A percentile compares a stretch with the other conserved stretches of the same genome.
These are phyloP conservation scores for Patella caerulea DNA, from an alignment of 2,888 invertebrate genomes.

Conservation along the genomic window DNA sequence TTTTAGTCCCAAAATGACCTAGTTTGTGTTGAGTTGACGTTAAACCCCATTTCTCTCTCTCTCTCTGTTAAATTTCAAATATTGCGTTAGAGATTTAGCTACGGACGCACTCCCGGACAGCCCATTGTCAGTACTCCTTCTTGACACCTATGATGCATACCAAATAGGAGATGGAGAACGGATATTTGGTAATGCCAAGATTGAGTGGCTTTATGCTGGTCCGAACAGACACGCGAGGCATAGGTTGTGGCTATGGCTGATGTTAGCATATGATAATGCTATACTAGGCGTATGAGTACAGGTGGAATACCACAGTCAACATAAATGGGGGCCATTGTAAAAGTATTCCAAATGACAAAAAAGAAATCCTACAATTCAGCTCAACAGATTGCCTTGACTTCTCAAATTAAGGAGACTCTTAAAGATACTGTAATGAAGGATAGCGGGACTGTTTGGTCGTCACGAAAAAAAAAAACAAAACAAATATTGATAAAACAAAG, in stretches of 20 bases:
- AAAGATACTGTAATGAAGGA: slow-evolving; percentile 2
- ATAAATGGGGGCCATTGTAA: slow-evolving; percentile 21
- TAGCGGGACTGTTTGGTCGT: neutral
- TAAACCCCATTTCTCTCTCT: no score
- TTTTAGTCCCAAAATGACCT: no score
- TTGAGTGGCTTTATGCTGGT: slow-evolving; percentile 12
- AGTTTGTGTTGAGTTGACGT: no score
- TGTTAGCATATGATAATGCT: no score
- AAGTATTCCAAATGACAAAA: slow-evolving; percentile 41
- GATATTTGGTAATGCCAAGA: neutral
- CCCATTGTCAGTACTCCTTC: no score
- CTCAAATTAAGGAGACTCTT: slow-evolving; percentile 20
- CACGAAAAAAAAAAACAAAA: neutral
- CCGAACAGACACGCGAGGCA: neutral
- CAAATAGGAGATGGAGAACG: neutral
- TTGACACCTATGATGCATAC: neutral
- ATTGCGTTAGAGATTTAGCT: no score
- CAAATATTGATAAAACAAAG: neutral
- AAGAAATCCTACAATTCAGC: slow-evolving; percentile 23
- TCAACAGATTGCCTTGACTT: slow-evolving; percentile 12
- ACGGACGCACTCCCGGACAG: no score
- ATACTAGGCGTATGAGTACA: slow-evolving; percentile 15
- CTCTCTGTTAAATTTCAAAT: no score
- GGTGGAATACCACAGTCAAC: slow-evolving; percentile 34
- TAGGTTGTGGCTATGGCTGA: no score